Evolutionary conservation across 2,888 invertebrate genomes (phyloP), one percentile per base, ranked within the genome.

Genomic region (Petrolisthes cinctipes): DNA sequence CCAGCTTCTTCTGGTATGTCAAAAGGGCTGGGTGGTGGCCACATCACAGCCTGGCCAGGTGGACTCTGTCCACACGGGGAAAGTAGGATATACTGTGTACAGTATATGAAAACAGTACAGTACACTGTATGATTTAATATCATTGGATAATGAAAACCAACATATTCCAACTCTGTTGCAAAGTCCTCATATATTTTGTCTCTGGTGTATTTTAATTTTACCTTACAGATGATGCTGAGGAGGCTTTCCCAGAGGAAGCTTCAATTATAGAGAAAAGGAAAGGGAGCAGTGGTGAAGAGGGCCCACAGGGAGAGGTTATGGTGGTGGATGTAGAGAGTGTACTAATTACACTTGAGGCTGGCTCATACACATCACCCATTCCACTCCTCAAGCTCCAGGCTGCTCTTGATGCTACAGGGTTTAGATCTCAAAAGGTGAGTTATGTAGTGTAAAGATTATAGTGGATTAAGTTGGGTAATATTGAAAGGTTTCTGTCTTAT

Each of bases 341-440:
- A 11, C 68, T 89, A 4, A 23, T 89, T 4, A 89, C 89, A 37
- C 61, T 89, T 0, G 89, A 89, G 79, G 79, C 89, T 76, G 90
- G 90, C 7, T 76, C 82, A 57, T 73, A 83, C 20, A 81, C 90
- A 6, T 82, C 87, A 53, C 82, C 90, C 37, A 87, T 89, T 23
- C 90, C 90, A n/a, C 83, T 90, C 76, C 82, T 90, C 66, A 90
- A 90, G 66, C 81, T 89, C n/a, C 90, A 90, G 79, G 23, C 87
- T 37, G 82, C 85, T 5, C 78, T 85, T 61, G 79, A 57, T n/a
- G 61, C 80, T 23, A 82, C 87, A 23, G 89, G 89, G 23, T 85
- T 89, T 83, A 57, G 73, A 7, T 85, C 89, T 37, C 78, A 86
- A 20, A 86, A 83, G 79, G 86, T 86, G 54, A 71, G 54, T 54